Evolutionary conservation across 2,888 invertebrate genomes (phyloP).

Genomic region (Brenthis ino): DNA sequence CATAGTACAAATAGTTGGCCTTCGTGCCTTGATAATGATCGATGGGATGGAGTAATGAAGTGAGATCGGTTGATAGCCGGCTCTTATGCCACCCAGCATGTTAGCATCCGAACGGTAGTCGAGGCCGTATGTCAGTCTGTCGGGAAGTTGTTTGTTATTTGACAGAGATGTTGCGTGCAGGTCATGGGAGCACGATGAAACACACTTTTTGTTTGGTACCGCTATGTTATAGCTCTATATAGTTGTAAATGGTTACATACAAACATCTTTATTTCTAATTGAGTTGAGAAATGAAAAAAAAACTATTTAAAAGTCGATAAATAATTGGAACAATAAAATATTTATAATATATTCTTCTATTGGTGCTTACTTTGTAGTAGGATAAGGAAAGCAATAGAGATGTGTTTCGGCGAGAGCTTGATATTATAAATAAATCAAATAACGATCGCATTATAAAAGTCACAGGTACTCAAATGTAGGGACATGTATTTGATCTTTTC

Average conservation of each 20-base stretch:
- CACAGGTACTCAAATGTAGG: constrained; percentile 58
- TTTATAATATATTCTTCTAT: not conserved
- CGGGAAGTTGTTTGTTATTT: constrained; percentile 55
- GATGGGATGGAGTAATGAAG: constrained; percentile 68
- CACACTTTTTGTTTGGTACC: constrained; percentile 27
- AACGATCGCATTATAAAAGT: constrained; percentile 51
- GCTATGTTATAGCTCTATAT: no score
- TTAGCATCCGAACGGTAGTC: constrained; percentile 71
- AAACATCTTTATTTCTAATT: no score
- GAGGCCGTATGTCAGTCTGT: constrained; percentile 45
- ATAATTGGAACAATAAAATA: no score
- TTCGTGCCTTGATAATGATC: constrained; percentile 78
- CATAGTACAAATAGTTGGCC: constrained; percentile 75
- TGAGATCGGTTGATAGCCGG: constrained; percentile 62
- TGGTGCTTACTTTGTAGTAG: not conserved
- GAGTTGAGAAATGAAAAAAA: no score
- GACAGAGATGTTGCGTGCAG: constrained; percentile 53
- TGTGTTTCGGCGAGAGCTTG: constrained; percentile 17
- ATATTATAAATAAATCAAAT: constrained; percentile 34
- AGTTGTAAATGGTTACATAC: no score
- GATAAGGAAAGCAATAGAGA: not conserved
- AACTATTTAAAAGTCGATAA: no score
- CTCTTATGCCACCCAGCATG: constrained; percentile 68
- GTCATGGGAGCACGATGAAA: constrained; percentile 44
- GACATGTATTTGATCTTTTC: constrained; percentile 75